Base-by-base conservation (phyloP, 2,113 vertebrate genomes). In the Triplophysa dalaica region DNA sequence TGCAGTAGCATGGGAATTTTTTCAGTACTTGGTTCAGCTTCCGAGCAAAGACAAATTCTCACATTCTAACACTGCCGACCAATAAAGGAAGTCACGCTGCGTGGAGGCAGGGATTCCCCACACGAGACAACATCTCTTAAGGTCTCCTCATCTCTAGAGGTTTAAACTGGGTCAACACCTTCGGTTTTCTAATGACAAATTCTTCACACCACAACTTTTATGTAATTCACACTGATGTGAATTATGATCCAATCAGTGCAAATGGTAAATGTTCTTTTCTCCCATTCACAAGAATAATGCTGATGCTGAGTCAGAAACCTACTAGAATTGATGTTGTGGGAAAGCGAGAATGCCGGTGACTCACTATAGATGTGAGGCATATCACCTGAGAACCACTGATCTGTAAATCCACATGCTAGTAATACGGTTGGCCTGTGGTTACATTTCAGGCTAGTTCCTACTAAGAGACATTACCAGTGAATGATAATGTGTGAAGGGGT, bases 131-230 rank as follows among this genome's bases (percentile, higher is more conserved):
- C 54, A 22, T n/a, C 22, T 60, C 10, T 22, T 0, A n/a, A 41
- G 22, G n/a, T 0, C 8, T 13, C 29, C 16, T n/a, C 45, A 22
- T 48, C 41, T 29, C 19, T 14, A 62, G 41, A 1, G 70, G 68
- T 81, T 69, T 65, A 56, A 80, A 83, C 22, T 41, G 62, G 82
- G 83, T 75, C 50, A 79, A 33, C 64, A 61, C 60, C 75, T 81
- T 50, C 22, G 19, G 70, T 77, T 56, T 66, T 33, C 19, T 75
- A 69, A 41, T 69, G 58, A 80, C 69, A 56, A 70, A 41, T 60
- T 50, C 14, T 8, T 64, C 12, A n/a, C 13, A 0, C 24, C 12
- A 56, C 21, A n/a, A 61, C 61, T 3, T 45, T 52, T 22, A 69
- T 19, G 21, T 10, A 21, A 14, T n/a, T 62, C 45, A 21, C 19